These are phyloP conservation scores for Coccyzus lansbergi DNA, from an alignment of 2,797 vertebrate species.

Conservation along the genomic window DNA sequence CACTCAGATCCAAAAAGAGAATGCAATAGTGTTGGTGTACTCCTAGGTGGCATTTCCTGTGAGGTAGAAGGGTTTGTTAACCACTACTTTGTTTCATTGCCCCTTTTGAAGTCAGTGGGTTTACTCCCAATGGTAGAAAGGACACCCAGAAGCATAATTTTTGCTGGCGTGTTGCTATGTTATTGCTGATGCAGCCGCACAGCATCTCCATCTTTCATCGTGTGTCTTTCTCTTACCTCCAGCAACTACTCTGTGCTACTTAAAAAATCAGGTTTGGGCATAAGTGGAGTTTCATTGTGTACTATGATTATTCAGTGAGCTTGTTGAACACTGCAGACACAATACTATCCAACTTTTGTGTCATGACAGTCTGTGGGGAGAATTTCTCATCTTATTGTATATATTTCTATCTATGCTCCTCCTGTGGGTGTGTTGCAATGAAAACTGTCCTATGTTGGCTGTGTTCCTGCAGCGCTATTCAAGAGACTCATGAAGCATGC, in stretches of 20 bases:
- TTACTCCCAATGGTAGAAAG: background rate
- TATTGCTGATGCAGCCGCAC: background rate
- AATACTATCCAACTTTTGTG: background rate
- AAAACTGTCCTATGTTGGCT: background rate
- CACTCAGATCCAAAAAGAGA: background rate
- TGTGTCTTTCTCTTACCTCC: background rate
- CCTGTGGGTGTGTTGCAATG: background rate
- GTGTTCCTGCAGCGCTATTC: background rate
- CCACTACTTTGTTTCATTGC: background rate
- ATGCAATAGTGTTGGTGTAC: fast-evolving
- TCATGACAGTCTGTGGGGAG: background rate
- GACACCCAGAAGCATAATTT: background rate
- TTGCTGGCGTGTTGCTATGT: background rate
- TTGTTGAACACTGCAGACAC: background rate
- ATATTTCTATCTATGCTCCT: background rate
- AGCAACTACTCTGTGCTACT: background rate
- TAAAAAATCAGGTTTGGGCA: background rate
- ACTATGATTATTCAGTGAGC: background rate
- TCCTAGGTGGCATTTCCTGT: background rate
- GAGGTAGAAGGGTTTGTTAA: background rate
- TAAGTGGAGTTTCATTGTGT: background rate
- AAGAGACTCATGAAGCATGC: background rate
- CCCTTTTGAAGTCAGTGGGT: background rate
- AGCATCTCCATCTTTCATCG: background rate
- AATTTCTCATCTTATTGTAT: background rate